Percentiles rank a stretch among this genome's conserved stretches.
Evolutionary conservation across 2,888 invertebrate species (phyloP).

Genomic region (Erpobdella octoculata): DNA sequence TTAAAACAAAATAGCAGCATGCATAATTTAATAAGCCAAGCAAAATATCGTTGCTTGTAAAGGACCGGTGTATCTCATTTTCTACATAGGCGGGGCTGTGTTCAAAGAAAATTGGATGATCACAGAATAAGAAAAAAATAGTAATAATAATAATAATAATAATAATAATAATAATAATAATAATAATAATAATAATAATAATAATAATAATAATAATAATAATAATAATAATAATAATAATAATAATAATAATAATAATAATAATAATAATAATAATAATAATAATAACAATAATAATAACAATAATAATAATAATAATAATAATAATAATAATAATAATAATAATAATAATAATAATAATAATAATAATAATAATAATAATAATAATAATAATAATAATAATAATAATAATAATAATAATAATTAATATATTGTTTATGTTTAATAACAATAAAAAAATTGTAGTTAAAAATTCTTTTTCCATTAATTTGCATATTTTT

Average conservation of each 20-base stretch:
- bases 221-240: not conserved
- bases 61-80: no score
- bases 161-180: not conserved
- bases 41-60: no score
- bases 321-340: not conserved
- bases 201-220: conserved; percentile 5
- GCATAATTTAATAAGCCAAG: no score
- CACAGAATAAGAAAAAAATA: not conserved
- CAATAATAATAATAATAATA: not conserved
- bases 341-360: no score
- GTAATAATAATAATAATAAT: not conserved
- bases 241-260: not conserved
- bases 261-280: not conserved
- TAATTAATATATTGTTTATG: no score
- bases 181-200: not conserved
- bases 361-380: no score
- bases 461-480: no score
- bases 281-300: not conserved
- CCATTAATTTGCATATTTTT: no score
- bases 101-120: not conserved
- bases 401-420: no score
- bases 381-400: no score
- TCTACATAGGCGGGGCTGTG: not conserved
- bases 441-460: no score
- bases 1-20: no score